Evolutionary conservation across 2,797 vertebrate genomes (phyloP).

Genomic region (Poeciliopsis turneri): DNA sequence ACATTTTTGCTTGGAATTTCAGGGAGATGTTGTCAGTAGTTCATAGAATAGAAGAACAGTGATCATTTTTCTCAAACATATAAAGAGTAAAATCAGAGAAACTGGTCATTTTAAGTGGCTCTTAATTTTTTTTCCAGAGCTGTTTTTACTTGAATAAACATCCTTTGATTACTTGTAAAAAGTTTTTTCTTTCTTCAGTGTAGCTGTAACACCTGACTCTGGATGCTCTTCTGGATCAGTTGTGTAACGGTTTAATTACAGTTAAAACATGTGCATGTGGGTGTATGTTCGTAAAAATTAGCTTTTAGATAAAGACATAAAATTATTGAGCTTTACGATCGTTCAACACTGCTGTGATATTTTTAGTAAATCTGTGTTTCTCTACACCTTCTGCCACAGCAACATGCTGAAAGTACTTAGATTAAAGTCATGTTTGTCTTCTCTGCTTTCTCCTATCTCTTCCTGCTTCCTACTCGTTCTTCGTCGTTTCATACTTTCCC

Average conservation of each 20-base stretch:
- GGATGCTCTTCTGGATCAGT: background rate
- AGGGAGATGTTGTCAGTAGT: too few relatives aligned
- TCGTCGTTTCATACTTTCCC: constrained; percentile 40
- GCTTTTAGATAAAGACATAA: background rate
- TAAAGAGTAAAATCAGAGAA: too few relatives aligned
- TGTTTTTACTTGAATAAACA: too few relatives aligned
- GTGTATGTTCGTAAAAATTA: background rate
- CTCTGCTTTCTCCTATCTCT: constrained; percentile 56
- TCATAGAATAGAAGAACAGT: too few relatives aligned
- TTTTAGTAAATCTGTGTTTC: background rate
- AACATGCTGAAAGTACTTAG: constrained; percentile 2
- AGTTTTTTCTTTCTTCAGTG: too few relatives aligned
- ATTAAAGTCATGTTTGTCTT: constrained; percentile 32
- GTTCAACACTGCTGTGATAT: background rate
- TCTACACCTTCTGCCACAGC: background rate
- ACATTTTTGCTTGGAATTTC: too few relatives aligned
- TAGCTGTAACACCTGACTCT: too few relatives aligned
- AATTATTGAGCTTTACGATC: background rate
- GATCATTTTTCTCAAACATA: too few relatives aligned
- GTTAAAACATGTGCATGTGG: background rate
- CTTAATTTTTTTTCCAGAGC: too few relatives aligned
- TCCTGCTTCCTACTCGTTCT: constrained; percentile 57
- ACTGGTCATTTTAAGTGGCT: too few relatives aligned
- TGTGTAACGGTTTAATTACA: background rate
- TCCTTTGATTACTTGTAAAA: too few relatives aligned